Base-by-base conservation (phyloP, 2,888 invertebrate species). In the Odontocerum albicorne region DNA sequence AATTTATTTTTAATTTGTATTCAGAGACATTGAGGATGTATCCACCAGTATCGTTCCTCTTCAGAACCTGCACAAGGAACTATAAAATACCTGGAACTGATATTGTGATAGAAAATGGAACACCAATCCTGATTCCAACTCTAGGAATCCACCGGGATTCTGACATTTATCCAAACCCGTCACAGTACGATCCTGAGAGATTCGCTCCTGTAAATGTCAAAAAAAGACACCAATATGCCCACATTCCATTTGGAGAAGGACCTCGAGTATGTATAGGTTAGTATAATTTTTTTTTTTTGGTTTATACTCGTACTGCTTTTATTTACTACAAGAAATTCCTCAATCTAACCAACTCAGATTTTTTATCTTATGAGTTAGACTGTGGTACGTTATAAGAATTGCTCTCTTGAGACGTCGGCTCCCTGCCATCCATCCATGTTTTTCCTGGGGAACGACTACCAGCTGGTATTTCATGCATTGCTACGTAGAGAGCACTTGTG, bases 11-110 rank as follows among this genome's bases (percentile, higher is more conserved):
- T 36, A 17, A 7, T 19, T 2, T 10, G 12, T 39, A 35, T 50
- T 2, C 47, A 61, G 73, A 74, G 63, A 67, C 70, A 1, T 62
- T 73, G 13, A 60, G 74, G n/a, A 63, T 67, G 38, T 70, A 69
- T 55, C 70, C 73, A 4, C 65, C 69, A 1, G 59, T 67, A 1
- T 61, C 66, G 1, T 53, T 65, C 4, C 7, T 67, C 8, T 61
- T 63, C 35, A 58, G 68, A 15, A 43, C 54, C 17, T 63, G 63
- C 33, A 65, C 63, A 2, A 61, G 62, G 57, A 59, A 62, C 12
- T 68, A 65, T 42, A 54, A 55, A 13, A 60, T 68, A 16, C 65
- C 66, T 1, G 59, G 59, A 7, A 64, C 64, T 1, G 56, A 65
- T 17, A 42, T 63, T 4, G 50, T 45, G 8, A 62, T 68, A 13